Base-by-base conservation (phyloP, 2,888 invertebrate genomes). In the Lucinisca nassula region DNA sequence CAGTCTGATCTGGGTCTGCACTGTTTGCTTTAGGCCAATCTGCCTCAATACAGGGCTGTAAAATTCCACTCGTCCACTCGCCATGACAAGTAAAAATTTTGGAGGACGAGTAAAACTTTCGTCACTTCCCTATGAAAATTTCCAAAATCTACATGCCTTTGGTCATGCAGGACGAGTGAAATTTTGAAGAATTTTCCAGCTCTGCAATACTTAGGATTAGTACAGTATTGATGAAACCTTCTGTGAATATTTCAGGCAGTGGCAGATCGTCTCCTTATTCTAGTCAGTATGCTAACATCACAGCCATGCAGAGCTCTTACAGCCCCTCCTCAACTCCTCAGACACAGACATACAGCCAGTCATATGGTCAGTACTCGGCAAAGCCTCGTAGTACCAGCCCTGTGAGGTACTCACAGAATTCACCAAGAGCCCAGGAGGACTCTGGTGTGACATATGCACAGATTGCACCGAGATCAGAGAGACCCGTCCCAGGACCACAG, bases 401-500 rank as follows among this genome's bases (percentile, higher is more conserved):
- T 24, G 45, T 35, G 1, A 12, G 73, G 27, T 86, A 84, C 70
- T 72, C 86, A 10, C 74, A 85, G 30, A 78, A 35, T 55, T 80
- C 90, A 58, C 78, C 79, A 12, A 24, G 85, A 37, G 30, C 32
- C 14, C 79, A 84, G 27, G 78, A 79, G 73, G 70, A 75, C 14
- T 78, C 87, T 1, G 87, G 85, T 38, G 87, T 88, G 32, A 90
- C 88, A 40, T 92, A 91, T 49, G 90, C 89, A 45, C 87, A 92
- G 90, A 85, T 91, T 51, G 86, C 75, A 8, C 88, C 90, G 0
- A 79, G 90, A 51, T 87, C 89, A 24, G 94, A 94, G 12, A 73
- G 94, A 27, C 92, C 94, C 10, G 85, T 92, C 30, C 94, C 94
- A 2, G 94, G 94, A 0, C 94, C 94, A 6, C 94, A 94, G 90